phyloP scores from a whole-genome alignment of 2,888 invertebrate genomes.

The Noctua fimbriata region DNA sequence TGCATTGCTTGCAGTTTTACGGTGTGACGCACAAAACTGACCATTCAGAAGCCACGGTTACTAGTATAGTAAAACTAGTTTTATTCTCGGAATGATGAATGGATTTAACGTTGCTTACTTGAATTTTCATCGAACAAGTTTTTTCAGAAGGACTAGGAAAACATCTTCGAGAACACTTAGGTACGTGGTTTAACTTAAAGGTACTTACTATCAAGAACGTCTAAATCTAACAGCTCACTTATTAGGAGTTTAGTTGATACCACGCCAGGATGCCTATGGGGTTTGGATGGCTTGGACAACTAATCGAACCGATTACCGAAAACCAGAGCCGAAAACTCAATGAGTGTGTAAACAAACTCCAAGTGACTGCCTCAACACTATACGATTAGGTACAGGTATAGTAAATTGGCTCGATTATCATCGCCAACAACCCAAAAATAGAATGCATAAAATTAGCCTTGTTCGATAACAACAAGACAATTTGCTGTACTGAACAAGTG shows the following conservation, averaged over 20 bases:
- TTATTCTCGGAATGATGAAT: neutral
- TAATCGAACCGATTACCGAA: neutral
- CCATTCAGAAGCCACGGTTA: slow-evolving; percentile 3
- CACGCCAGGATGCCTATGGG: neutral
- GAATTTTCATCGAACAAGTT: slow-evolving; percentile 30
- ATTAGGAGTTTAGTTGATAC: neutral
- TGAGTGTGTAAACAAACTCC: slow-evolving; percentile 24
- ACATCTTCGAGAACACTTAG: neutral
- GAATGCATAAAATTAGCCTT: slow-evolving; percentile 22
- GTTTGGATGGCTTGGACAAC: neutral
- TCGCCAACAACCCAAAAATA: slow-evolving; percentile 9
- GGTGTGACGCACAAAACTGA: neutral
- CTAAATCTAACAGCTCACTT: neutral
- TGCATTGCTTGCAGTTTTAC: slow-evolving; percentile 21
- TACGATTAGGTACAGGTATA: neutral
- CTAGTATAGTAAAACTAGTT: neutral
- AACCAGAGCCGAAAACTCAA: neutral
- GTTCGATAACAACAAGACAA: neutral
- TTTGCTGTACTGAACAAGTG: neutral
- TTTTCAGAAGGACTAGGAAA: neutral
- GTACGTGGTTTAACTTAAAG: too few relatives aligned
- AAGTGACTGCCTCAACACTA: neutral
- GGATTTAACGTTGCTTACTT: slow-evolving; percentile 8
- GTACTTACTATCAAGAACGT: neutral
- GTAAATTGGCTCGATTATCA: slow-evolving; percentile 11